These are phyloP conservation scores for Microctenopoma stevenorrisi DNA, from an alignment of 2,797 vertebrate genomes.

Conservation along the genomic window DNA sequence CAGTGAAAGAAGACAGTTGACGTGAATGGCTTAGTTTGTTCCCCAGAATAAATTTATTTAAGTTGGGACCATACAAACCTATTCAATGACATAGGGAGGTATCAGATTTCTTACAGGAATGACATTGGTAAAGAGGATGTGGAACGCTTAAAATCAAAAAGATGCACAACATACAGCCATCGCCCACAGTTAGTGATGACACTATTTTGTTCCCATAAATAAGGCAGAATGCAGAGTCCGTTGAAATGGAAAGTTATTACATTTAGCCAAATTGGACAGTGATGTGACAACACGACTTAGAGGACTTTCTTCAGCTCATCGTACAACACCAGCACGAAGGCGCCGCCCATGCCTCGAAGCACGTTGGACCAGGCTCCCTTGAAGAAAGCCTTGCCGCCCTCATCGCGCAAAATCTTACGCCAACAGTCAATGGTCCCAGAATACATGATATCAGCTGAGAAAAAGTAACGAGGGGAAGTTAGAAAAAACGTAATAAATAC, in stretches of 20 bases:
- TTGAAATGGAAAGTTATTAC: conserved; percentile 86
- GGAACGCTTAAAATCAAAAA: conserved; percentile 78
- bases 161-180: conserved; percentile 79
- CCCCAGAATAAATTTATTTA: conserved; percentile 84
- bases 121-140: conserved; percentile 76
- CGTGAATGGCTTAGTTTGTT: conserved; percentile 71
- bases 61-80: conserved; percentile 80
- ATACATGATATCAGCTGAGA: conserved; percentile 92
- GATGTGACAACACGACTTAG: conserved; percentile 80
- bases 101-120: conserved; percentile 79
- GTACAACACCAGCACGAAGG: conserved; percentile 95
- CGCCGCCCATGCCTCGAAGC: conserved; percentile 93
- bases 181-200: conserved; percentile 80
- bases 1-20: conserved; percentile 65
- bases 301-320: conserved; percentile 95
- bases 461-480: neutral
- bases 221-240: conserved; percentile 88
- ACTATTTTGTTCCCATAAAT: conserved; percentile 84
- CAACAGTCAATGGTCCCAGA: conserved; percentile 93
- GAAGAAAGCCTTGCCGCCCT: conserved; percentile 93
- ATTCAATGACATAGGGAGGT: conserved; percentile 78
- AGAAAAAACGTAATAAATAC: neutral
- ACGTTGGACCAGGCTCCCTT: conserved; percentile 97
- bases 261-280: conserved; percentile 86
- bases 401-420: conserved; percentile 92